phyloP scores from a whole-genome alignment of 2,888 invertebrate species.

The Acanthococcus lagerstroemiae region DNA sequence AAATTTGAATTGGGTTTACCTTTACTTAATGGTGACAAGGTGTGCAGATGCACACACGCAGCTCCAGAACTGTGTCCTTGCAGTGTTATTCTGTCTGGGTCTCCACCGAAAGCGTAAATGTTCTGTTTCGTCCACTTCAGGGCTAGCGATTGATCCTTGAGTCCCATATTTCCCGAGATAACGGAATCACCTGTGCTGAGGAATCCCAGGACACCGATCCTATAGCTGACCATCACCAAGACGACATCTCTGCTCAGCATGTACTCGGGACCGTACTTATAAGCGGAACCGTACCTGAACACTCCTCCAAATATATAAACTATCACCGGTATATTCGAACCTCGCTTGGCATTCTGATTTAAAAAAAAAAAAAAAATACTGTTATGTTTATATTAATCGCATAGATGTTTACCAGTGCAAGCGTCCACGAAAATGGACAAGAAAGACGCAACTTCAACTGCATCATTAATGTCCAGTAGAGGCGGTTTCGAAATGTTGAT shows the following conservation, averaged over 20 bases:
- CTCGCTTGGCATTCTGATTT: slow-evolving; percentile 1
- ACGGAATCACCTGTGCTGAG: slow-evolving; percentile 26
- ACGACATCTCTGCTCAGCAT: slow-evolving; percentile 34
- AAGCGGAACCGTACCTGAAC: slow-evolving; percentile 38
- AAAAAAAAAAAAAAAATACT: too few relatives aligned
- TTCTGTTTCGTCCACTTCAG: slow-evolving; percentile 25
- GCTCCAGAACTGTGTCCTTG: slow-evolving; percentile 32
- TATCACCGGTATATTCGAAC: slow-evolving; percentile 41
- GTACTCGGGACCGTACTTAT: slow-evolving; percentile 32
- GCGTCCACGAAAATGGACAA: too few relatives aligned
- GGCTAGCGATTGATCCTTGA: slow-evolving; percentile 27
- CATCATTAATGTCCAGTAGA: too few relatives aligned
- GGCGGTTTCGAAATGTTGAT: too few relatives aligned
- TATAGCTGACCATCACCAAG: slow-evolving; percentile 34
- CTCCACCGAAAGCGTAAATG: slow-evolving; percentile 31
- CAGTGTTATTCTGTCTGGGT: slow-evolving; percentile 27
- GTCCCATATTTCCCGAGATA: slow-evolving; percentile 28
- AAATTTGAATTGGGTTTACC: too few relatives aligned
- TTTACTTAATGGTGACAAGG: slow-evolving; percentile 32
- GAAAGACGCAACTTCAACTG: too few relatives aligned
- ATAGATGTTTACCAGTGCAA: too few relatives aligned
- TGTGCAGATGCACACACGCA: slow-evolving; percentile 30
- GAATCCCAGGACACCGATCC: slow-evolving; percentile 34
- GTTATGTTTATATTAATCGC: too few relatives aligned
- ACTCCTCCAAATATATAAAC: slow-evolving; percentile 48